Evolutionary conservation across 2,113 vertebrate genomes (phyloP).

Genomic region (Psilopogon haemacephalus): DNA sequence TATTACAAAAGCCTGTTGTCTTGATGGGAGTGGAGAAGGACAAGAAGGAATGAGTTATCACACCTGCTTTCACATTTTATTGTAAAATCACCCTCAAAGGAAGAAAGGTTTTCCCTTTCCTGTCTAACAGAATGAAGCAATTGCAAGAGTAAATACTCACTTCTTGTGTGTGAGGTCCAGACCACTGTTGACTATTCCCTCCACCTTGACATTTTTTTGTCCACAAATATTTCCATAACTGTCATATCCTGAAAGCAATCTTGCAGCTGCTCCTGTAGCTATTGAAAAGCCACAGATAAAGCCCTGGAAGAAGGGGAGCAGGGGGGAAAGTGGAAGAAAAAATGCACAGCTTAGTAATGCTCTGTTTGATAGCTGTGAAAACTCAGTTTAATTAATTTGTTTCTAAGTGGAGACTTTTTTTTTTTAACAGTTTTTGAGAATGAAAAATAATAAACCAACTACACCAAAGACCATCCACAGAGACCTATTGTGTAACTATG

Average conservation of each 20-base stretch:
- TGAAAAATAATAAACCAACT: not conserved
- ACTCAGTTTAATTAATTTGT: conserved; percentile 38
- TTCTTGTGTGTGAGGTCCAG: conserved; percentile 91
- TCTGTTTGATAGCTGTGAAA: conserved; percentile 6
- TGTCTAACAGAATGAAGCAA: not conserved
- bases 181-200: conserved; percentile 87
- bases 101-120: not conserved
- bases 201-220: conserved; percentile 87
- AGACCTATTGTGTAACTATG: conserved; percentile 13
- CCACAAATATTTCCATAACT: conserved; percentile 98
- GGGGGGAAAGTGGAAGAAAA: not conserved
- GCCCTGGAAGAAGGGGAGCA: conserved; percentile 74
- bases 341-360: conserved; percentile 5
- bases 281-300: conserved; percentile 96
- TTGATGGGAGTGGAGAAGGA: not conserved
- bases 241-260: conserved; percentile 93
- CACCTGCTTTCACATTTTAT: not conserved
- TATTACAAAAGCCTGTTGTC: not conserved
- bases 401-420: not conserved
- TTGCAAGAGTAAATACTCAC: conserved; percentile 77
- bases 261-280: conserved; percentile 91
- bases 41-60: not conserved
- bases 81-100: not conserved
- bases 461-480: not conserved
- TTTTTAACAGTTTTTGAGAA: not conserved